Base-by-base conservation (phyloP, 1,140 invertebrate genomes). In the Papilio polyxenes region DNA sequence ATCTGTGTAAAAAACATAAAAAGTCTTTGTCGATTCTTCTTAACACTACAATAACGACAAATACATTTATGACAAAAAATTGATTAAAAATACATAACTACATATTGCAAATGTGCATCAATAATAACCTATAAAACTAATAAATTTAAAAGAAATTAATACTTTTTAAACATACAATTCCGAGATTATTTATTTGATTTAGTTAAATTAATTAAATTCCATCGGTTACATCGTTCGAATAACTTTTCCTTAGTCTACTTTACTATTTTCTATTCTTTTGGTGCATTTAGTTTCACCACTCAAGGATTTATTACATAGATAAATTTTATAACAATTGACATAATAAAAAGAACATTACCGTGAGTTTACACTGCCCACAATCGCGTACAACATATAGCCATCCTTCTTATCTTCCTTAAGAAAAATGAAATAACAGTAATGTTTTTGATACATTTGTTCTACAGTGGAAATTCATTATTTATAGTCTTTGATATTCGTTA, bases 61-160 rank as follows among this genome's bases (percentile, higher is more conserved):
- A 69, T 69, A 72, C 31, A 72, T 37, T 72, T 40, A 37, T 37
- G 31, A 72, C 65, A 72, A 13, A 31, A 72, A 72, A 72, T 72
- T 17, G 31, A 72, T 72, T 72, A 72, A 13, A 17, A 37, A 11
- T 72, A 72, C 13, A 72, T 72, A 40, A 72, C 31, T 37, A 72
- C 65, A 59, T 72, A 8, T 72, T 37, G n/a, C n/a, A 72, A 37
- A 72, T 11, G 65, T 72, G 65, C 65, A 72, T 72, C 17, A 31
- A 72, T 40, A 15, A 72, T 72, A 17, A 72, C 40, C 5, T 40
- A 37, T 37, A 3, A 72, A 37, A 37, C 4, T 15, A 72, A 37
- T 40, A 37, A n/a, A n/a, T 59, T 44, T 44, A 2, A 37, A 37
- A 62, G 11, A 72, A 37, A 72, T 23, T 72, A 72, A 72, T 40